Conservation (phyloP, 2,113 vertebrate species). For the Aphelocoma coerulescens region DNA sequence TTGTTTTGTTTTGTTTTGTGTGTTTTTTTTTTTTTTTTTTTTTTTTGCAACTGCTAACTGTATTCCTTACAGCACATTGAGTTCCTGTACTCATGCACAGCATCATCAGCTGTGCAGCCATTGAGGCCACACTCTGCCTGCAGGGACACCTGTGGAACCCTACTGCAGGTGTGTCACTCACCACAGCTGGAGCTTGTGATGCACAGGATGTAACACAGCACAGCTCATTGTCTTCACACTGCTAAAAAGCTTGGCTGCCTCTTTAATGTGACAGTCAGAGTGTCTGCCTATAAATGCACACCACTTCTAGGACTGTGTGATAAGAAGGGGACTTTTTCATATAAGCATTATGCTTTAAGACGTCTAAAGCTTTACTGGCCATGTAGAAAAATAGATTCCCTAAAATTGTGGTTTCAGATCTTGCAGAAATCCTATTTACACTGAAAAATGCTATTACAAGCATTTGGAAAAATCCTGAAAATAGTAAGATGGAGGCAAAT, state of each 20-base stretch:
- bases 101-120: background rate
- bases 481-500: background rate
- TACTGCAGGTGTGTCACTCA: background rate
- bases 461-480: background rate
- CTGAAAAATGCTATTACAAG: background rate
- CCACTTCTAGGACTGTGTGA: background rate
- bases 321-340: background rate
- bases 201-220: background rate
- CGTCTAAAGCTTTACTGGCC: background rate
- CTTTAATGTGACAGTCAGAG: background rate
- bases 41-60: background rate
- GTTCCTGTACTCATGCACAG: background rate
- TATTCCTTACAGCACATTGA: background rate
- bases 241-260: background rate
- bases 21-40: background rate
- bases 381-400: background rate
- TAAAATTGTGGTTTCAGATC: background rate
- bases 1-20: background rate
- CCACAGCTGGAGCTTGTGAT: background rate
- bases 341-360: background rate
- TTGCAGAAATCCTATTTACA: background rate
- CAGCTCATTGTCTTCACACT: background rate
- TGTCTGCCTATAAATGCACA: background rate
- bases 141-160: background rate
- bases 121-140: background rate